phyloP scores from a whole-genome alignment of 2,113 vertebrate genomes.

The Sminthopsis crassicaudata region DNA sequence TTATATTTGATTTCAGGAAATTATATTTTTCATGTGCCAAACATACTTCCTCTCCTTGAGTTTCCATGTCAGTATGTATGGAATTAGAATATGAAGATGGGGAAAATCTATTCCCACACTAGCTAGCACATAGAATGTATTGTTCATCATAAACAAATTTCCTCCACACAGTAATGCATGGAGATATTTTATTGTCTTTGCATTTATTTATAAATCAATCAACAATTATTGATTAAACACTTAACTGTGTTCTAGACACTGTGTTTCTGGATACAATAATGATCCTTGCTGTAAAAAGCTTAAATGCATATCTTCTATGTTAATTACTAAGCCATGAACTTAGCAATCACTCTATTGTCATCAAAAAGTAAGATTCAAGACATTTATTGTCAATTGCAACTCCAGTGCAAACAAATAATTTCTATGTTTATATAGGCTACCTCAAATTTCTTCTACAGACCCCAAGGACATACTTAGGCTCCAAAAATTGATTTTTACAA shows the following conservation, averaged over 20 bases:
- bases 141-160: background rate
- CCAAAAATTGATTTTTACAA: background rate
- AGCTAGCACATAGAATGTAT: background rate
- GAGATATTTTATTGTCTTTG: too few relatives aligned
- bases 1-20: background rate
- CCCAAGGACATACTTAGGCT: background rate
- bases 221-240: background rate
- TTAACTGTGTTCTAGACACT: background rate
- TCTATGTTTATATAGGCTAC: background rate
- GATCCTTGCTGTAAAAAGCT: background rate
- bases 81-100: background rate
- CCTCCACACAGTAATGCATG: too few relatives aligned
- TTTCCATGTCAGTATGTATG: background rate
- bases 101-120: background rate
- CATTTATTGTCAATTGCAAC: background rate
- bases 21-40: background rate
- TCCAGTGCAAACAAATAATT: background rate
- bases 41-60: background rate
- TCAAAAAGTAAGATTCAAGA: background rate
- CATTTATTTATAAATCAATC: background rate
- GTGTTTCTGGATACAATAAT: background rate
- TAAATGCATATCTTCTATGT: constrained; percentile 4
- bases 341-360: background rate
- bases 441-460: background rate
- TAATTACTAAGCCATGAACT: background rate